These are phyloP conservation scores for Stenurella melanura DNA, from an alignment of 2,888 invertebrate genomes.

Conservation along the genomic window DNA sequence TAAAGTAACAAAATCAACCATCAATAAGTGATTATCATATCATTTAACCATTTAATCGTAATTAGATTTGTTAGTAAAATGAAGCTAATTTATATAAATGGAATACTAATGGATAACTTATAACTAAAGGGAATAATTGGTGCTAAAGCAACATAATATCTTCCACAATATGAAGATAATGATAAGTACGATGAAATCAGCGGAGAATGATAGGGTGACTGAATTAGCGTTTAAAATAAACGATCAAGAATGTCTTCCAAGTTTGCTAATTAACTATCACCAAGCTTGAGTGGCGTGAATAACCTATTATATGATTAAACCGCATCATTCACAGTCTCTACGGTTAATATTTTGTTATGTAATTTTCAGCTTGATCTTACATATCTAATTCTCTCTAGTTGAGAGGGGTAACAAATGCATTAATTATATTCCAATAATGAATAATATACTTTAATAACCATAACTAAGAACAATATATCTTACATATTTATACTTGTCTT, in stretches of 20 bases:
- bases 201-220: conserved; percentile 19
- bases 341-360: not conserved
- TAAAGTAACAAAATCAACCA: conserved; percentile 22
- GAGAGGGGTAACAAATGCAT: no score
- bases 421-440: no score
- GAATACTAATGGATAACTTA: conserved; percentile 12
- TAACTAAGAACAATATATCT: no score
- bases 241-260: conserved; percentile 19
- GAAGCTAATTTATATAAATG: conserved; percentile 21
- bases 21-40: conserved; percentile 33
- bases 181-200: conserved; percentile 27
- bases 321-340: not conserved
- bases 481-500: no score
- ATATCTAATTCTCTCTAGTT: not conserved
- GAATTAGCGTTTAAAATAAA: conserved; percentile 28
- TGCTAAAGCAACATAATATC: conserved; percentile 23
- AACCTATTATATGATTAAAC: conserved; percentile 42
- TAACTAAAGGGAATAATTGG: conserved; percentile 17
- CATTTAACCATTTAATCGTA: conserved; percentile 39
- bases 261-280: conserved; percentile 31
- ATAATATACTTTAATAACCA: no score
- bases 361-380: not conserved
- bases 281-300: conserved; percentile 20
- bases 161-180: conserved; percentile 20
- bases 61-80: conserved; percentile 39